A percentile compares a stretch with the other conserved stretches of the same genome.
phyloP scores from a whole-genome alignment of 2,113 vertebrate genomes.

The Ranitomeya variabilis region DNA sequence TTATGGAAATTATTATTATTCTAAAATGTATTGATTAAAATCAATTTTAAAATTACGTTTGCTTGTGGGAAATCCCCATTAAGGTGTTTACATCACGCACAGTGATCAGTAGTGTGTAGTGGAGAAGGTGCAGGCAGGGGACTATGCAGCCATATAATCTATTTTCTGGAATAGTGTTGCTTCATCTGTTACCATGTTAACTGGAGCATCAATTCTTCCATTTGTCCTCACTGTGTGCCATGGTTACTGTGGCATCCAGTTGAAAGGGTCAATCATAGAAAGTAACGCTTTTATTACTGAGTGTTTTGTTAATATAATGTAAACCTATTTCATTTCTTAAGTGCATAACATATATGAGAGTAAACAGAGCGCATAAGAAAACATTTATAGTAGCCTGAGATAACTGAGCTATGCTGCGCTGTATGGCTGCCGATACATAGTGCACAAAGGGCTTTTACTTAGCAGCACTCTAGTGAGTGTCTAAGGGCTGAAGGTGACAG shows the following conservation, averaged over 20 bases:
- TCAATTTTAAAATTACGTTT: too few species aligned
- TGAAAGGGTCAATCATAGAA: constrained; percentile 8
- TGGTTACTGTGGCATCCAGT: constrained; percentile 17
- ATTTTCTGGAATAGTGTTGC: background rate
- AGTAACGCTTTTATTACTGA: background rate
- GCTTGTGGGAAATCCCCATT: too few species aligned
- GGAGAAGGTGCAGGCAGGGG: background rate
- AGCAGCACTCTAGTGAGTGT: background rate
- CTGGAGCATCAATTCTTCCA: background rate
- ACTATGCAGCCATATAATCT: background rate
- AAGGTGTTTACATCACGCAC: too few species aligned
- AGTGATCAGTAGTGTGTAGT: background rate
- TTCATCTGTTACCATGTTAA: constrained; percentile 26
- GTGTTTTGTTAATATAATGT: background rate
- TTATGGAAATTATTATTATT: too few species aligned
- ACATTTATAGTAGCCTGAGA: background rate
- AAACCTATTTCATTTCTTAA: background rate
- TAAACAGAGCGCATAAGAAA: background rate
- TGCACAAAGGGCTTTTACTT: background rate
- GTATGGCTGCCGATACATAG: background rate
- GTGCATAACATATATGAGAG: background rate
- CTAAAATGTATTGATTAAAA: too few species aligned
- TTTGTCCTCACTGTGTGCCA: background rate
- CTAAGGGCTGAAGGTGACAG: background rate
- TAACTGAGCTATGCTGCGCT: background rate